These are phyloP conservation scores for Ladona fulva DNA, from an alignment of 1,140 invertebrate species.

Conservation along the genomic window DNA sequence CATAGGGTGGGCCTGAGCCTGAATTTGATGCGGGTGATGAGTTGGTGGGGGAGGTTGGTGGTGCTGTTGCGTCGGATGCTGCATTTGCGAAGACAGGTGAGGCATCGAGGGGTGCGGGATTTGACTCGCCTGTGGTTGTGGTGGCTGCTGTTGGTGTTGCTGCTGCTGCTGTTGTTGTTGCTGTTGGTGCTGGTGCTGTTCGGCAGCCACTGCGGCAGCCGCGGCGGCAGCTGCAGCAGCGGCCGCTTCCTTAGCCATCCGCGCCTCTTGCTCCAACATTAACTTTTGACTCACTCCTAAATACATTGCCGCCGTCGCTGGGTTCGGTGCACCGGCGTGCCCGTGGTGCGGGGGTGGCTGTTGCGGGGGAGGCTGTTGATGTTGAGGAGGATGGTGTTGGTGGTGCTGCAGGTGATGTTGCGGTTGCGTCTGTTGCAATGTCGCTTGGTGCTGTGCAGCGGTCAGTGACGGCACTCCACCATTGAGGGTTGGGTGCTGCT, in stretches of 20 bases:
- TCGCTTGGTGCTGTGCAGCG: constrained; percentile 33
- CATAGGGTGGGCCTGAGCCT: constrained; percentile 40
- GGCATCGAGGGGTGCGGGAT: constrained; percentile 41
- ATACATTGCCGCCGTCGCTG: constrained; percentile 64
- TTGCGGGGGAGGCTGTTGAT: constrained; percentile 30
- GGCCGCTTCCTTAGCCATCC: constrained; percentile 55
- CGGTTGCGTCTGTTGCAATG: constrained; percentile 19
- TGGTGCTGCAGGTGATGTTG: constrained; percentile 27
- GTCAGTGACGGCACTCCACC: constrained; percentile 43
- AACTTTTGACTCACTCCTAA: constrained; percentile 59
- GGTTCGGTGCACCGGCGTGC: constrained; percentile 36
- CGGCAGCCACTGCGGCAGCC: constrained; percentile 42
- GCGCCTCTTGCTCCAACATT: constrained; percentile 63
- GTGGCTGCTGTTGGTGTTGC: constrained; percentile 41
- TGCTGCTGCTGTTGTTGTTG: constrained; percentile 40
- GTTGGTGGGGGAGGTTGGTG: constrained; percentile 34
- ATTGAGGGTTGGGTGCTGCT: constrained; percentile 39
- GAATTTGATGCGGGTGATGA: constrained; percentile 34
- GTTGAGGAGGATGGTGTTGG: constrained; percentile 39
- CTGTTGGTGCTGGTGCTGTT: constrained; percentile 46
- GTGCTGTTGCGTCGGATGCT: constrained; percentile 38
- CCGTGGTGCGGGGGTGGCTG: constrained; percentile 38
- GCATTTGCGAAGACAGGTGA: constrained; percentile 40
- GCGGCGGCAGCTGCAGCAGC: constrained; percentile 38
- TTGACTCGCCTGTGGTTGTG: constrained; percentile 29